Conservation (phyloP, 2,113 vertebrate species). For the Megatriorchis doriae region DNA sequence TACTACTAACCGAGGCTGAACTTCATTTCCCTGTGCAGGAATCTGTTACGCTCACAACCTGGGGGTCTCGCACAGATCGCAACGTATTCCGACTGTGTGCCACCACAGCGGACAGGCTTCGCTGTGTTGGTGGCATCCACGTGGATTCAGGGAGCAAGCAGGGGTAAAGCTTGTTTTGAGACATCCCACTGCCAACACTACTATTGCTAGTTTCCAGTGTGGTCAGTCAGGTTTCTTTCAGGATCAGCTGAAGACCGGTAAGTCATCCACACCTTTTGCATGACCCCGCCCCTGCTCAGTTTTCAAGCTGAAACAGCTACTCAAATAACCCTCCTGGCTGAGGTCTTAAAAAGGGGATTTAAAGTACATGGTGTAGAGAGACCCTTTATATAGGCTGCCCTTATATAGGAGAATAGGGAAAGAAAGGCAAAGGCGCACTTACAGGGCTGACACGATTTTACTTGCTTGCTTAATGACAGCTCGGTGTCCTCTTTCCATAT, state of each 20-base stretch:
- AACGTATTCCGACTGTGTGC: background rate
- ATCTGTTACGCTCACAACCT: background rate
- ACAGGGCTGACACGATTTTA: background rate
- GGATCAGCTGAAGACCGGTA: background rate
- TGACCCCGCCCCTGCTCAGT: background rate
- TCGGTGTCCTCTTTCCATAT: background rate
- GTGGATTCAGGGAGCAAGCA: background rate
- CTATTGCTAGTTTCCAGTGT: background rate
- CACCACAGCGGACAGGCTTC: background rate
- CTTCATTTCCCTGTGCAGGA: background rate
- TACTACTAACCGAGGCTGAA: background rate
- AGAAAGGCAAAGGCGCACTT: background rate
- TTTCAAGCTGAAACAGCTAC: background rate
- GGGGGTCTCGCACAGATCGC: background rate
- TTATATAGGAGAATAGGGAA: background rate
- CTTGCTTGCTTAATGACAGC: background rate
- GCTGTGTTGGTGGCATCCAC: accelerated
- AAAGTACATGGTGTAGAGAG: background rate
- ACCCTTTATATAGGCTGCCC: background rate
- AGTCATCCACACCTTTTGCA: background rate
- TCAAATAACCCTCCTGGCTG: background rate
- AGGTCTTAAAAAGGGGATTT: background rate
- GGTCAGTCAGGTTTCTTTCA: background rate
- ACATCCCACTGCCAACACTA: accelerated
- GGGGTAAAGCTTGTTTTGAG: background rate